Evolutionary conservation across 2,888 invertebrate genomes (phyloP).

Genomic region (Xestia ashworthii): DNA sequence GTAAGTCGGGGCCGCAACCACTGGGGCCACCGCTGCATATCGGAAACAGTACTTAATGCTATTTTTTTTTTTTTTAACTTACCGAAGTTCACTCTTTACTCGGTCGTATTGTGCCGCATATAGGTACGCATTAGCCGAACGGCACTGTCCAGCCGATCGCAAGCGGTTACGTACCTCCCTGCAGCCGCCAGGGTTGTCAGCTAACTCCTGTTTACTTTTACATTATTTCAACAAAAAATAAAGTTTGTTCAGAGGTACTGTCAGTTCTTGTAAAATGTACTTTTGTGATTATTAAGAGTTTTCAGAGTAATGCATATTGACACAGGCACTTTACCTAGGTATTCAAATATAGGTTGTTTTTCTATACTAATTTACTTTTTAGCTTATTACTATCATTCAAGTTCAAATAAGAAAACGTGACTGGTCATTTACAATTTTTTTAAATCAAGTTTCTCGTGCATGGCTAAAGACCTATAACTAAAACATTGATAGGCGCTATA

Average conservation of each 20-base stretch:
- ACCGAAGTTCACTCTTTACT: constrained; percentile 55
- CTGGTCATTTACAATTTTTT: background rate
- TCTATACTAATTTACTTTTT: too few relatives aligned
- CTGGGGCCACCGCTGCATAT: too few relatives aligned
- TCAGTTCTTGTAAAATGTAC: background rate
- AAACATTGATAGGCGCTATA: constrained; percentile 21
- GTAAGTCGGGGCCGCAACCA: too few relatives aligned
- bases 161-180: constrained; percentile 72
- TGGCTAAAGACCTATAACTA: constrained; percentile 17
- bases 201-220: background rate
- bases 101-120: constrained; percentile 61
- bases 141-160: constrained; percentile 79
- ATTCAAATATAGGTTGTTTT: background rate
- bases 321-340: background rate
- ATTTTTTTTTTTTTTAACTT: too few relatives aligned
- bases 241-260: background rate
- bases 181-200: constrained; percentile 73
- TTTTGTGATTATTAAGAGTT: background rate
- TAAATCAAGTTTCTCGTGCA: constrained; percentile 8
- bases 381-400: background rate
- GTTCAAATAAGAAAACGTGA: background rate
- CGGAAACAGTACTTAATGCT: too few relatives aligned
- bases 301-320: background rate
- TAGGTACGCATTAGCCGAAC: constrained; percentile 82
- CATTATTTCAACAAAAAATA: background rate